Evolutionary conservation across 2,797 vertebrate genomes (phyloP), one percentile per base, ranked within the genome.

Genomic region (Florisuga fusca): DNA sequence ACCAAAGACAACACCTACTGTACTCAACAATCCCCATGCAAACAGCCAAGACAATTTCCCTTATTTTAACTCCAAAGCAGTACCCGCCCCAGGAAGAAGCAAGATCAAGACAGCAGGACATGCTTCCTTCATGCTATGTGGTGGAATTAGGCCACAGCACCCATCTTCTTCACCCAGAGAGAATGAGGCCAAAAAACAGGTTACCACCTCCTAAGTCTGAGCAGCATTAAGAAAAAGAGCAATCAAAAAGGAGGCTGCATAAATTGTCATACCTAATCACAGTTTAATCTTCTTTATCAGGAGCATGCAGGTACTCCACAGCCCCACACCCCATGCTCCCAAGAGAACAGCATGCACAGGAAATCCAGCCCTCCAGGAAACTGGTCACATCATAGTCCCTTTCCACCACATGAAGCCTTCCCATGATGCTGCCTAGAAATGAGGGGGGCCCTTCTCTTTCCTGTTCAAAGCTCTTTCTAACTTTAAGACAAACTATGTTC

Each of bases 331-430:
- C 14, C 1, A 0, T 5, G 15, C 34, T 91, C 90, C 85, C 91
- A 72, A 17, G 69, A 22, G 66, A 91, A 43, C 46, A 62, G 26
- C 1, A 0, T 19, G 71, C 27, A 38, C 66, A 86, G 87, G 87
- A 94, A 95, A 88, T 66, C 17, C 71, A 90, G 74, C 63, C 77
- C 82, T 93, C 55, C 95, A 93, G 93, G 85, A 95, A 94, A 64
- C 51, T 1, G 7, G 58, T 54, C 62, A 58, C 66, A 58, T 51
- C 14, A 1, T 2, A 2, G 34, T 72, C 85, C 76, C 69, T 94
- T 54, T 66, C 58, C 51, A 68, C 3, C 9, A 33, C n/a, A 48
- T 1, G 19, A 33, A 73, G 59, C 62, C 58, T 84, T 85, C 73
- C 69, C 55, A 7, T 8, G 7, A 46, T 20, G 58, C 66, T 86